Evolutionary conservation across 2,113 vertebrate species (phyloP), one percentile per base, ranked within the genome.

Genomic region (Cynoglossus semilaevis): DNA sequence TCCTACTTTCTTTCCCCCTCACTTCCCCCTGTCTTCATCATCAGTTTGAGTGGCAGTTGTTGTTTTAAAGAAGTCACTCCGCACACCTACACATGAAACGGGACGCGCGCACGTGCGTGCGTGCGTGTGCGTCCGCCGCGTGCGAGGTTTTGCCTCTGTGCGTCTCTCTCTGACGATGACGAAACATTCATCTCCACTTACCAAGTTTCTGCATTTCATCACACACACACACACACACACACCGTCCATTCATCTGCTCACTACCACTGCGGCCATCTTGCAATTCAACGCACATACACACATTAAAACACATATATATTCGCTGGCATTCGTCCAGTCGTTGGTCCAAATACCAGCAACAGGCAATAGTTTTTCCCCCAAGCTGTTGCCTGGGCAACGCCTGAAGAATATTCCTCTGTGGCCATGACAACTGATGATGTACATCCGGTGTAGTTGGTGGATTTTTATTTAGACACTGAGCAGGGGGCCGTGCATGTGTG

Each of bases 351-450:
- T 59, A 80, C 55, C 43, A 76, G 74, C 81, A 86, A 85, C 63
- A 66, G 60, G 53, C 72, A 72, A 83, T 82, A 88, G 87, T 88
- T 83, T 75, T 83, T n/a, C n/a, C n/a, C n/a, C 86, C 84, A 85
- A 89, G 82, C 81, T 88, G 91, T 91, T 92, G 82, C 87, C 85
- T 76, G 81, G 85, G 85, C 83, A 91, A 92, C 90, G 70, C 71
- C 73, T 67, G 44, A 72, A 75, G 82, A 87, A 87, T 80, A 76
- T 88, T 89, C 76, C 66, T 68, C 18, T 8, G 89, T 91, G 83
- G 76, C 85, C 87, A 90, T 91, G 89, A 85, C 87, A 86, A 92
- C 88, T 34, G 45, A 53, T 89, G 88, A 92, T 90, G 89, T 86
- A 87, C 78, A 85, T 84, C 80, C 81, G 84, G 80, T 81, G 78